These are phyloP conservation scores for Potamarius usumacintae DNA, from an alignment of 2,113 vertebrate genomes.

Conservation along the genomic window DNA sequence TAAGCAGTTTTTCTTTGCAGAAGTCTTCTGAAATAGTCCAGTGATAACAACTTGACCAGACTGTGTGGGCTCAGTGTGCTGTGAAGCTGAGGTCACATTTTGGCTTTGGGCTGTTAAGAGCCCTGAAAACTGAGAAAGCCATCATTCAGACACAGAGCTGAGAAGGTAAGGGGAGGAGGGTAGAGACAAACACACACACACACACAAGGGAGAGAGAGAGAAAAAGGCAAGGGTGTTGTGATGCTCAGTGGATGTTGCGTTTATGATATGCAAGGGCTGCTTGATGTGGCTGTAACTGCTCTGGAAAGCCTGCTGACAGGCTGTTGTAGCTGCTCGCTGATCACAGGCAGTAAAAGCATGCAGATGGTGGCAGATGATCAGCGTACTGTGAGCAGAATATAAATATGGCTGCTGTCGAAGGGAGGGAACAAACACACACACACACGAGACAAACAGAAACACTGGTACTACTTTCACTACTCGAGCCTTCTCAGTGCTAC, in stretches of 20 bases:
- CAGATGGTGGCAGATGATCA: conserved; percentile 75
- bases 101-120: conserved; percentile 59
- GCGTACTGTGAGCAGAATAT: conserved; percentile 66
- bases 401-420: conserved; percentile 64
- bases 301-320: conserved; percentile 71
- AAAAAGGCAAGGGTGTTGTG: conserved; percentile 50
- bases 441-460: background rate
- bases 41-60: conserved; percentile 20
- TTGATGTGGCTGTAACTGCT: conserved; percentile 68
- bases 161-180: conserved; percentile 37
- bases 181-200: conserved; percentile 19
- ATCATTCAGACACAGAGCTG: conserved; percentile 54
- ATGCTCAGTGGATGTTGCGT: conserved; percentile 46
- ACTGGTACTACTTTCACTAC: background rate
- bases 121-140: conserved; percentile 54
- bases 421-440: conserved; percentile 49
- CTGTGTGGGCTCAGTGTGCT: conserved; percentile 29
- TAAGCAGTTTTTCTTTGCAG: background rate
- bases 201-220: conserved; percentile 30
- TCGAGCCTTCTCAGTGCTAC: background rate
- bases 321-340: conserved; percentile 69
- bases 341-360: conserved; percentile 74
- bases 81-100: conserved; percentile 65
- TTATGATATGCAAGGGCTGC: conserved; percentile 58
- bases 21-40: conserved; percentile 23